These are phyloP conservation scores for Neoitamus cyanurus DNA, from an alignment of 2,888 invertebrate species.

Conservation along the genomic window DNA sequence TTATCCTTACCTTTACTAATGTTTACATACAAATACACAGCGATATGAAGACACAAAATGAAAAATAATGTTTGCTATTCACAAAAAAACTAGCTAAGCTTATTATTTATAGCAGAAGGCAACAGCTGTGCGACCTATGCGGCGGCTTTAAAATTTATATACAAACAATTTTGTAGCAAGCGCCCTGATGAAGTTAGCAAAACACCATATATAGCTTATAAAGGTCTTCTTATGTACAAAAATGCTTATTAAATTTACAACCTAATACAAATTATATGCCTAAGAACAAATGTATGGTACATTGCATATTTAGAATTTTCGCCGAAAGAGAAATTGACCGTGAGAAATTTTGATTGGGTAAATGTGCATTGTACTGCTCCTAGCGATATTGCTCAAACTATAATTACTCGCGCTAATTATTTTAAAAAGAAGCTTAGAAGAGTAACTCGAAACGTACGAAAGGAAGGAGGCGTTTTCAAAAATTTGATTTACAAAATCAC, in stretches of 20 bases:
- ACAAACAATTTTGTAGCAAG: slow-evolving; percentile 16
- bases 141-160: neutral
- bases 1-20: slow-evolving; percentile 12
- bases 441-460: neutral
- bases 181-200: slow-evolving; percentile 40
- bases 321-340: neutral
- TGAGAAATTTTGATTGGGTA: neutral
- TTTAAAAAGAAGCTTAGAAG: neutral
- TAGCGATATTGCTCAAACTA: neutral
- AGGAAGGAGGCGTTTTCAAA: neutral
- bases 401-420: neutral
- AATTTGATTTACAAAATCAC: neutral
- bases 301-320: neutral
- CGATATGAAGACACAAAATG: neutral
- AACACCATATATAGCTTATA: slow-evolving; percentile 51
- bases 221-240: slow-evolving; percentile 15
- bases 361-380: slow-evolving; percentile 10
- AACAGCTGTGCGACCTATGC: neutral
- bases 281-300: slow-evolving; percentile 3
- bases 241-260: neutral
- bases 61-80: slow-evolving; percentile 7
- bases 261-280: slow-evolving; percentile 5
- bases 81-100: slow-evolving; percentile 15
- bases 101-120: slow-evolving; percentile 13
- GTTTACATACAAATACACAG: neutral